phyloP scores from a whole-genome alignment of 2,113 vertebrate genomes.

The Jacana jacana region DNA sequence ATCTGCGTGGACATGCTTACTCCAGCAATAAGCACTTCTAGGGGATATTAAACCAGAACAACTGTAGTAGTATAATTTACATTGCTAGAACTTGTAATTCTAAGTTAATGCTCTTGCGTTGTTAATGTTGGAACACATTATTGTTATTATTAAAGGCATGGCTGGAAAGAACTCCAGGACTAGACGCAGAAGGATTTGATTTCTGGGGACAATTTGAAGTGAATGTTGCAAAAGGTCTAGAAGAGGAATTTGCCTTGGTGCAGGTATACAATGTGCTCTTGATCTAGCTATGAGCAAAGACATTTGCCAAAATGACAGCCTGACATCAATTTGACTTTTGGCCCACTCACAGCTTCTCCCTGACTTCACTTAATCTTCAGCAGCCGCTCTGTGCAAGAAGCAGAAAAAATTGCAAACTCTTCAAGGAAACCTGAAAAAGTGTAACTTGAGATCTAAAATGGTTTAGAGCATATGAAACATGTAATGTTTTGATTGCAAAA shows the following conservation, averaged over 20 bases:
- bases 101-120: not conserved
- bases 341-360: not conserved
- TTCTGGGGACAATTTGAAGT: slow-evolving; percentile 91
- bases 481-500: not conserved
- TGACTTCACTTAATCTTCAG: not conserved
- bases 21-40: not conserved
- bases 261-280: slow-evolving; percentile 75
- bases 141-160: slow-evolving; percentile 80
- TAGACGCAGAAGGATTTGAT: slow-evolving; percentile 89
- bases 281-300: not conserved
- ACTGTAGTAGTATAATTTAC: not conserved
- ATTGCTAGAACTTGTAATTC: not conserved
- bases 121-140: not conserved
- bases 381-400: not conserved
- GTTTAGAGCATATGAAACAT: not conserved
- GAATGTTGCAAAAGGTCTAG: slow-evolving; percentile 85
- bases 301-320: not conserved
- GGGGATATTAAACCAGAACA: not conserved
- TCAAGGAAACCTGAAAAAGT: not conserved
- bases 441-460: not conserved
- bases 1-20: not conserved
- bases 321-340: not conserved
- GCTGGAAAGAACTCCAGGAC: slow-evolving; percentile 95
- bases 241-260: slow-evolving; percentile 78
- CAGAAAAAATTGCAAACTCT: not conserved